A percentile compares a stretch with the other conserved stretches of the same genome.
phyloP scores from a whole-genome alignment of 2,888 invertebrate species.

The Cerceris ruficornis region DNA sequence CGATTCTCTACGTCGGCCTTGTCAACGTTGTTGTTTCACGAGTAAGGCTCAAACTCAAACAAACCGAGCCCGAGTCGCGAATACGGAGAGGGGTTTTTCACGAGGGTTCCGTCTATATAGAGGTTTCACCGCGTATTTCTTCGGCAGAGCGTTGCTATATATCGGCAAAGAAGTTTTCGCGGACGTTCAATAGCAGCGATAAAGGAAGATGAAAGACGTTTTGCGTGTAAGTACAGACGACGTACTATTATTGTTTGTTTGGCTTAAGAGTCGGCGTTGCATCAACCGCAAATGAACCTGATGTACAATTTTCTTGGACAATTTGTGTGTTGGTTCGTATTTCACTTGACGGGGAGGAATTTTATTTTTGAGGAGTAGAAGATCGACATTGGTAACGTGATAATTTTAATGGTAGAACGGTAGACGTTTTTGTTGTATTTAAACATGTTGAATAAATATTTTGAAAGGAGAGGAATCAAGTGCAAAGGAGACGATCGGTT shows the following conservation, averaged over 20 bases:
- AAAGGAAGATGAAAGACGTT: slow-evolving; percentile 39
- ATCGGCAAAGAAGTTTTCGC: slow-evolving; percentile 26
- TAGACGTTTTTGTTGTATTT: no score
- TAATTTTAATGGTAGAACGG: no score
- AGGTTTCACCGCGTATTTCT: slow-evolving; percentile 31
- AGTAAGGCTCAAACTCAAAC: slow-evolving; percentile 53
- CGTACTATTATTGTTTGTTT: background rate
- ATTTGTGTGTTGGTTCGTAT: no score
- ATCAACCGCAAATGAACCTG: background rate
- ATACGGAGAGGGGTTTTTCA: slow-evolving; percentile 56
- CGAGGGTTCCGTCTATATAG: slow-evolving; percentile 52
- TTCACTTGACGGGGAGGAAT: no score
- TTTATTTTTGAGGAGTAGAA: no score
- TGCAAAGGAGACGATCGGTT: no score
- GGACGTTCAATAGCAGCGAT: background rate
- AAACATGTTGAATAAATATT: no score
- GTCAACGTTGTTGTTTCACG: slow-evolving; percentile 59
- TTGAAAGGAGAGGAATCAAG: no score
- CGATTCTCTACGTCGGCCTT: slow-evolving; percentile 68
- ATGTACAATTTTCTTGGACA: background rate
- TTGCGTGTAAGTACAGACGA: slow-evolving; percentile 44
- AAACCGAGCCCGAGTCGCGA: slow-evolving; percentile 44
- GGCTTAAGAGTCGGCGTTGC: background rate
- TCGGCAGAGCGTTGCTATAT: slow-evolving; percentile 32
- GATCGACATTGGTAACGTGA: no score